Evolutionary conservation across 2,888 invertebrate species (phyloP).

Genomic region (Drosophila quinaria): DNA sequence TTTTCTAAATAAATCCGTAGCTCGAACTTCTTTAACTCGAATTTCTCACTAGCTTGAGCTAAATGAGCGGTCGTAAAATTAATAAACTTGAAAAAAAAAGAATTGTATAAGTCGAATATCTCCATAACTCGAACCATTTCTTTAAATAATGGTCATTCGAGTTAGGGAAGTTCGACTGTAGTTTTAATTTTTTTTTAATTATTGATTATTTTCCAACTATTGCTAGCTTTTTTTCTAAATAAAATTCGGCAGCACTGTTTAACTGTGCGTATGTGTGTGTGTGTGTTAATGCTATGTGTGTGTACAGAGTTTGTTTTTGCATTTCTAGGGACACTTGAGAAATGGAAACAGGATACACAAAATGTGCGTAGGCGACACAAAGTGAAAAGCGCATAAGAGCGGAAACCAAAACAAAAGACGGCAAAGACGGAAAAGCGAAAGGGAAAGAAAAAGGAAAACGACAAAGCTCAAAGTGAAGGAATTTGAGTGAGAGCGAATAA

Average conservation of each 20-base stretch:
- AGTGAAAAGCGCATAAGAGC: conserved; percentile 56
- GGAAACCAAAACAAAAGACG: conserved; percentile 38
- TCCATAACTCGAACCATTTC: too few species aligned
- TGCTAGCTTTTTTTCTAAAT: neutral
- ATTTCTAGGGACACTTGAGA: conserved; percentile 70
- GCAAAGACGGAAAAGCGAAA: conserved; percentile 6
- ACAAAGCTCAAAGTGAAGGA: conserved; percentile 29
- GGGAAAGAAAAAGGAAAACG: conserved; percentile 1
- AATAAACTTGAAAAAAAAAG: too few species aligned
- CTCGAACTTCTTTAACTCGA: too few species aligned
- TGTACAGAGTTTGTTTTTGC: conserved; percentile 56
- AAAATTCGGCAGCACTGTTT: neutral
- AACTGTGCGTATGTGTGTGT: conserved; percentile 15
- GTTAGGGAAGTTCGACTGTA: too few species aligned
- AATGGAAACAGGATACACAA: conserved; percentile 71
- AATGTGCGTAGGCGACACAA: conserved; percentile 66
- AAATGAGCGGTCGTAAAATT: too few species aligned
- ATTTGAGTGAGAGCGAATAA: conserved; percentile 29
- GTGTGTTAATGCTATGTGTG: conserved; percentile 31
- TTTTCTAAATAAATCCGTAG: too few species aligned
- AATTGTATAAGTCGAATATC: too few species aligned
- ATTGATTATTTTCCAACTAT: too few species aligned
- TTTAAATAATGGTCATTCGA: too few species aligned
- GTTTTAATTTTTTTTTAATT: too few species aligned
- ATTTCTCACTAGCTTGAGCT: too few species aligned